These are phyloP conservation scores for Tachypleus tridentatus DNA, from an alignment of 1,140 invertebrate genomes.

Conservation along the genomic window DNA sequence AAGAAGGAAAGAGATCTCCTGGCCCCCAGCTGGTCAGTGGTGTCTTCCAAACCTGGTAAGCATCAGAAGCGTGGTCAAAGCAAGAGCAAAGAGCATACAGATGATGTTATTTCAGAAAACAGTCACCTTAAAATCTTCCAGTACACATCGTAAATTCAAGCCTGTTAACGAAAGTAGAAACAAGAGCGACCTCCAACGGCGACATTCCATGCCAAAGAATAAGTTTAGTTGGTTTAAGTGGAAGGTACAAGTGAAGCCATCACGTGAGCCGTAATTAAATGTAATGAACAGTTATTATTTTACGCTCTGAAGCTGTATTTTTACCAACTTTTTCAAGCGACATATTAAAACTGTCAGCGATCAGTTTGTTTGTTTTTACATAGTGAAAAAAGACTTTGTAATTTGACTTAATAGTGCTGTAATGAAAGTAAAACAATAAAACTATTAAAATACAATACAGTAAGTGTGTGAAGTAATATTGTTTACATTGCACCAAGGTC, in stretches of 20 bases:
- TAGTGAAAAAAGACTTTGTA: too few species aligned
- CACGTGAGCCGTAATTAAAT: conserved; percentile 4
- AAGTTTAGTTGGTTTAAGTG: conserved; percentile 21
- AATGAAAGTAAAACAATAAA: too few species aligned
- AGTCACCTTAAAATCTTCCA: conserved; percentile 12
- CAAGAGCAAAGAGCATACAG: not conserved
- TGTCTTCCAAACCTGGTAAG: conserved; percentile 8
- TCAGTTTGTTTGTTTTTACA: too few species aligned
- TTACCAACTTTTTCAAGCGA: too few species aligned
- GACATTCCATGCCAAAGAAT: conserved; percentile 20
- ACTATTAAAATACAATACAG: too few species aligned
- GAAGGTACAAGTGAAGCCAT: conserved; percentile 19
- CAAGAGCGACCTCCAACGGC: conserved; percentile 14
- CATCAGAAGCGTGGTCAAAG: conserved; percentile 5
- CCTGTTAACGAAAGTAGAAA: conserved; percentile 11
- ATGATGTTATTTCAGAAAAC: conserved; percentile 10
- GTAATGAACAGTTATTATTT: too few species aligned
- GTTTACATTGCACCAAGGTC: too few species aligned
- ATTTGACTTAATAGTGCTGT: too few species aligned
- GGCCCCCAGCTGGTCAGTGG: conserved; percentile 16
- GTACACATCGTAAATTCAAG: conserved; percentile 10
- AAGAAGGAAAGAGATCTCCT: conserved; percentile 9
- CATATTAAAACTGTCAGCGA: too few species aligned
- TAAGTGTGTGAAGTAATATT: too few species aligned
- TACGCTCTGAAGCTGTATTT: too few species aligned